A percentile compares a stretch with the other conserved stretches of the same genome.
Evolutionary conservation across 37 sponge, comb jelly and placozoan genomes (phyloP).

Genomic region (Amphimedon queenslandica): DNA sequence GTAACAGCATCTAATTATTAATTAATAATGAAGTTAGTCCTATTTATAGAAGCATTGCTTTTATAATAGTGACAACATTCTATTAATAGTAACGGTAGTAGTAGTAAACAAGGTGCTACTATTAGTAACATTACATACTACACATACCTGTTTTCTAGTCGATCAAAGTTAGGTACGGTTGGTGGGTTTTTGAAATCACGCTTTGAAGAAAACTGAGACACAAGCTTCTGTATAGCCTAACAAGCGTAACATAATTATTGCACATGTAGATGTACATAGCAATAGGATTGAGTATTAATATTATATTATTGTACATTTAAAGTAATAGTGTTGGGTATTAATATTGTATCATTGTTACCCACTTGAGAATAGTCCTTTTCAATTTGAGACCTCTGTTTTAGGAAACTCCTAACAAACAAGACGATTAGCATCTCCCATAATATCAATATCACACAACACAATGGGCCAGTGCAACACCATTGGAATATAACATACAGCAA

Average conservation of each 20-base stretch:
- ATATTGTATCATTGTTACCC: not conserved
- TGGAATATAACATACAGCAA: too few species aligned
- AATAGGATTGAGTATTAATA: too few species aligned
- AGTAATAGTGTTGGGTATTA: not conserved
- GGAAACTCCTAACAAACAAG: conserved; percentile 43
- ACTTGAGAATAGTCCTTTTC: conserved; percentile 77
- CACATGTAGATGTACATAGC: too few species aligned
- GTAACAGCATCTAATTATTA: too few species aligned
- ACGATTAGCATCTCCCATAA: too few species aligned
- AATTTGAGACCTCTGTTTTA: conserved; percentile 55
- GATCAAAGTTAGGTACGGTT: conserved; percentile 28
- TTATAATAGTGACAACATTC: too few species aligned
- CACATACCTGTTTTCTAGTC: conserved; percentile 56
- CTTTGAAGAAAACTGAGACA: conserved; percentile 41
- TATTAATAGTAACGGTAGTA: too few species aligned
- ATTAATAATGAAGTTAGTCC: not conserved
- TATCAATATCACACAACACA: too few species aligned
- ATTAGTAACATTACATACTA: not conserved
- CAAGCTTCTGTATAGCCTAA: conserved; percentile 54
- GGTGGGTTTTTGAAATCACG: conserved; percentile 35
- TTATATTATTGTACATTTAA: too few species aligned
- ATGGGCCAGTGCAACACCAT: too few species aligned
- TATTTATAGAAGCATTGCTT: too few species aligned
- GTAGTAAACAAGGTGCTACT: not conserved
- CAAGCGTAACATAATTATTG: too few species aligned